Base-by-base conservation (phyloP, 2,797 vertebrate species). In the Mastacembelus armatus region DNA sequence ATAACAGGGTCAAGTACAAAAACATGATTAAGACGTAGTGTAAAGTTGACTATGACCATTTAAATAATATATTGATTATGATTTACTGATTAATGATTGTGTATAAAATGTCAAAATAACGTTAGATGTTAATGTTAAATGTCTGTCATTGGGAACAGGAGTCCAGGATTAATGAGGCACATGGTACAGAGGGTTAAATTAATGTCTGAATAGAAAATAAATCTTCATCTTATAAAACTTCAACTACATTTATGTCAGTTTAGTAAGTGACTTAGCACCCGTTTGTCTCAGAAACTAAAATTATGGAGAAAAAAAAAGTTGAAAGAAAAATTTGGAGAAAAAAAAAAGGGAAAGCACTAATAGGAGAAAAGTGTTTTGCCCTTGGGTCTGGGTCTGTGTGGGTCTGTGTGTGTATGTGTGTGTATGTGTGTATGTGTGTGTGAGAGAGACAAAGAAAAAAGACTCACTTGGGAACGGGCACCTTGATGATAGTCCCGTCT, bases 391-490 rank as follows among this genome's bases (percentile, higher is more conserved):
- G n/a, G n/a, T n/a, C n/a, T n/a, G n/a, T n/a, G n/a, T n/a, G n/a
- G n/a, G n/a, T n/a, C n/a, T n/a, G n/a, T n/a, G 57, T 61, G 63
- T 71, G 55, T 10, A 62, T 56, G 70, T 62, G 71, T 40, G 60
- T 21, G 69, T 54, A n/a, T n/a, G 57, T 61, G 63, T 71, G 55
- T 10, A 62, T 56, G 70, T 62, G 71, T 40, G 60, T 21, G 69
- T 54, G 11, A 36, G 63, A 72, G 52, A 72, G n/a, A n/a, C n/a
- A n/a, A n/a, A n/a, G n/a, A n/a, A n/a, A n/a, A n/a, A 69, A 55
- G 18, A 96, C 97, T 98, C 92, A 99, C 97, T 94, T 97, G 63
- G 97, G 97, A 88, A 98, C 74, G 5, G 97, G 95, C 78, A 99
- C 96, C 86, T 93, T 96, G 91, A 99, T 97, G 89, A 98, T 81